Conservation (phyloP, 2,113 vertebrate species). For the Macaca nemestrina region DNA sequence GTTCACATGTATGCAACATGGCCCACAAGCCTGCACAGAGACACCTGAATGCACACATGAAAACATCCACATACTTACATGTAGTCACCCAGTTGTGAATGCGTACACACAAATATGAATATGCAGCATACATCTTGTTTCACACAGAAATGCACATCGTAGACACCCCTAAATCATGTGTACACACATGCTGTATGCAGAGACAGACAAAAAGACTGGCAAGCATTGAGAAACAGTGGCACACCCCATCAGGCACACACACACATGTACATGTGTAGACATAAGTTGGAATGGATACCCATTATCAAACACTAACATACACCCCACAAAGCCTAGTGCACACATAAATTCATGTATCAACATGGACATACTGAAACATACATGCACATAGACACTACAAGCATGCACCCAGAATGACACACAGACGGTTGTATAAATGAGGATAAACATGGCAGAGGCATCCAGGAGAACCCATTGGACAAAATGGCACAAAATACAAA, state of each 20-base stretch:
- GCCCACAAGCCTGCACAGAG: fast-evolving
- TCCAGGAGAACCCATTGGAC: neutral
- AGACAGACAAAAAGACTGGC: neutral
- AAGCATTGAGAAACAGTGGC: neutral
- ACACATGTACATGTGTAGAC: neutral
- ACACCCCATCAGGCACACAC: fast-evolving
- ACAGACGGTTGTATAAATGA: neutral
- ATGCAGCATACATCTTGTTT: no score
- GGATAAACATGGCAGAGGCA: neutral
- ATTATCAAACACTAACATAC: neutral
- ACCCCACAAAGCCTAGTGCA: neutral
- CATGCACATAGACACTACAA: neutral
- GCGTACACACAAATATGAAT: no score
- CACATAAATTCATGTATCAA: neutral
- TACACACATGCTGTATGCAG: neutral
- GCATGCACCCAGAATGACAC: no score
- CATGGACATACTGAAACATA: fast-evolving
- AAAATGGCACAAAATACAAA: neutral
- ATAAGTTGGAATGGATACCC: neutral
- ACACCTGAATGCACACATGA: neutral
- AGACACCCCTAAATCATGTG: neutral
- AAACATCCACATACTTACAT: neutral
- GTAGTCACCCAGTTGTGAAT: neutral
- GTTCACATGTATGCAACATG: fast-evolving
- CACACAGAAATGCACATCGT: no score